A percentile compares a stretch with the other conserved stretches of the same genome.
These are phyloP conservation scores for Ophiothrix spiculata DNA, from an alignment of 35 echinoderm and acorn worm genomes.

Conservation along the genomic window DNA sequence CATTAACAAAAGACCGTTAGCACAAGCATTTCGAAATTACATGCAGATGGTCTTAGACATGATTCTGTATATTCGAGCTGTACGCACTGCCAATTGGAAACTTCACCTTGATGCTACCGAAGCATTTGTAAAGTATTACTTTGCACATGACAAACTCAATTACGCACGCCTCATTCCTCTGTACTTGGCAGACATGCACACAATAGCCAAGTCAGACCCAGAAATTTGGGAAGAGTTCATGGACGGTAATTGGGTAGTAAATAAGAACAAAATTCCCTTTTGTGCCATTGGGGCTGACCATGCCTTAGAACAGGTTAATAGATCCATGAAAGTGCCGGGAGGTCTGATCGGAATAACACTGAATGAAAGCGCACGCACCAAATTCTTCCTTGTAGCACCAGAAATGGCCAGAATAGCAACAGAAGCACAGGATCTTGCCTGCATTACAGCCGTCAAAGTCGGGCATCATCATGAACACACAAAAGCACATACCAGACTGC, in stretches of 20 bases:
- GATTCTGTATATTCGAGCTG: not conserved
- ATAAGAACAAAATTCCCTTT: too few relatives aligned
- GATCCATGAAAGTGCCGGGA: not conserved
- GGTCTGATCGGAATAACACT: not conserved
- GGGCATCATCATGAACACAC: too few relatives aligned
- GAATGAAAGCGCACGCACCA: not conserved
- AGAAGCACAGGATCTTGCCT: too few relatives aligned
- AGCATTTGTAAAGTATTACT: constrained; percentile 2
- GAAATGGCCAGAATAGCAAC: too few relatives aligned
- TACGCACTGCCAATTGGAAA: not conserved
- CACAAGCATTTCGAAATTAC: not conserved
- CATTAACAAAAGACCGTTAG: too few relatives aligned
- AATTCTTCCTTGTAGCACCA: not conserved
- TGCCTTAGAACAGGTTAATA: not conserved
- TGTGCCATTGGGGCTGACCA: not conserved
- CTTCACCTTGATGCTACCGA: too few relatives aligned
- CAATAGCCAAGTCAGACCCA: not conserved
- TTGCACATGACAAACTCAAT: constrained; percentile 1
- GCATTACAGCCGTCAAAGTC: too few relatives aligned
- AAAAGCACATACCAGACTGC: too few relatives aligned
- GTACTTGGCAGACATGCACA: not conserved
- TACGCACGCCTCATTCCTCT: constrained; percentile 11
- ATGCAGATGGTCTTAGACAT: constrained; percentile 14
- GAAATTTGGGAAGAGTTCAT: constrained; percentile 9
- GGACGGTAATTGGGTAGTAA: not conserved